Evolutionary conservation across 1,140 invertebrate genomes (phyloP).

Genomic region (Antheraea pernyi): DNA sequence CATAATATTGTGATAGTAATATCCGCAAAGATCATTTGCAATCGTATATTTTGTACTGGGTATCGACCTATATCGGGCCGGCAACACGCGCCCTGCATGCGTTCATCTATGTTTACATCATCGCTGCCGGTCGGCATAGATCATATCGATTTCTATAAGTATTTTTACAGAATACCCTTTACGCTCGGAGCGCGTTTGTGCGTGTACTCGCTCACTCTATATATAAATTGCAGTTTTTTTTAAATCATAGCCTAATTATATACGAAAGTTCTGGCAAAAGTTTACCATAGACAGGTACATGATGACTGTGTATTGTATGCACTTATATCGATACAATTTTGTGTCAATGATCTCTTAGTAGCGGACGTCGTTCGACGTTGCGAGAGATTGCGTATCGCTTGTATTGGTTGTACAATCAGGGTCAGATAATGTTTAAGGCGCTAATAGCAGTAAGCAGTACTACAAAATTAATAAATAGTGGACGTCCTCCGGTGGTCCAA

Average conservation of each 20-base stretch:
- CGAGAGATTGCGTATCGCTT: not conserved
- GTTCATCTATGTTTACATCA: conserved; percentile 38
- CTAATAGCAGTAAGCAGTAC: too few species aligned
- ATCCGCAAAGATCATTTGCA: conserved; percentile 10
- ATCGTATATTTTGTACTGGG: conserved; percentile 11
- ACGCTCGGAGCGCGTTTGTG: conserved; percentile 31
- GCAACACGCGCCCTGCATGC: conserved; percentile 1
- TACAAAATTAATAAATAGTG: too few species aligned
- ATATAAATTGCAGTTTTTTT: conserved; percentile 43
- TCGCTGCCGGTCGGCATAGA: conserved; percentile 25
- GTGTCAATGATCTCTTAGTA: conserved; percentile 18
- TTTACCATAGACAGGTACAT: conserved; percentile 1
- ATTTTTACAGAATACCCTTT: conserved; percentile 37
- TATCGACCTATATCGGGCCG: conserved; percentile 12
- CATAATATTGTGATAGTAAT: conserved; percentile 9
- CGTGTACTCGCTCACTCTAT: conserved; percentile 36
- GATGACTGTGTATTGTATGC: not conserved
- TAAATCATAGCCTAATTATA: conserved; percentile 24
- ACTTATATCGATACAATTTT: too few species aligned
- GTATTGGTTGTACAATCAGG: not conserved
- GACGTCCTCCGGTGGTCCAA: too few species aligned
- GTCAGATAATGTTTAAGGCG: too few species aligned
- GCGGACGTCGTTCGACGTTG: not conserved
- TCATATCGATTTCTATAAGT: conserved; percentile 41
- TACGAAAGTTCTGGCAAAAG: conserved; percentile 20